Evolutionary conservation across 92 coral and sea anemone genomes (phyloP).

Genomic region (Chrysogorgia sp.): DNA sequence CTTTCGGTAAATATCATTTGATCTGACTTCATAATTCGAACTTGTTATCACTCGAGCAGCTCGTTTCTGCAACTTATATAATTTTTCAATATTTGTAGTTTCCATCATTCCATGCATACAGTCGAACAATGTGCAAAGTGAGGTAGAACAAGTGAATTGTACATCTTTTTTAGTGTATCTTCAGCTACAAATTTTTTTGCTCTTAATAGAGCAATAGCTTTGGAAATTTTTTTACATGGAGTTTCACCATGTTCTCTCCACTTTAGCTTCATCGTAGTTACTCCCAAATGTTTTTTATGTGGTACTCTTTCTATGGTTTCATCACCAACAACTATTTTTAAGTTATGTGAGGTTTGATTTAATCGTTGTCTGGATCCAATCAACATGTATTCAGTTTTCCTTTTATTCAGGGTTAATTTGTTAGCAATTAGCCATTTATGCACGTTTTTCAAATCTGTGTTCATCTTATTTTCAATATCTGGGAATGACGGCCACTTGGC

Average conservation of each 20-base stretch:
- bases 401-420: conserved; percentile 45
- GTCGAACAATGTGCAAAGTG: conserved; percentile 16
- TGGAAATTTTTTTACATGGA: conserved; percentile 11
- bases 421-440: conserved; percentile 48
- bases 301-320: background rate
- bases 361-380: conserved; percentile 9
- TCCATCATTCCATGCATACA: conserved; percentile 13
- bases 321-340: conserved; percentile 14
- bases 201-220: conserved; percentile 19
- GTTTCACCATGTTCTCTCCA: conserved; percentile 9
- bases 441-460: conserved; percentile 38
- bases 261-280: conserved; percentile 1
- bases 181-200: conserved; percentile 26
- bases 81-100: background rate
- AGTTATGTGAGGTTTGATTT: background rate
- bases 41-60: conserved; percentile 22
- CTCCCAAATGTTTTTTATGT: background rate
- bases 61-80: conserved; percentile 19
- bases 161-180: conserved; percentile 5
- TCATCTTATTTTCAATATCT: conserved; percentile 37
- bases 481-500: conserved; percentile 16
- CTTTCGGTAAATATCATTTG: background rate
- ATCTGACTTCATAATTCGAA: too few relatives aligned
- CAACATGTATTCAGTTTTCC: conserved; percentile 26
- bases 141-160: conserved; percentile 1